These are phyloP conservation scores for Diadema setosum DNA, from an alignment of 35 echinoderm and acorn worm species.

Conservation along the genomic window DNA sequence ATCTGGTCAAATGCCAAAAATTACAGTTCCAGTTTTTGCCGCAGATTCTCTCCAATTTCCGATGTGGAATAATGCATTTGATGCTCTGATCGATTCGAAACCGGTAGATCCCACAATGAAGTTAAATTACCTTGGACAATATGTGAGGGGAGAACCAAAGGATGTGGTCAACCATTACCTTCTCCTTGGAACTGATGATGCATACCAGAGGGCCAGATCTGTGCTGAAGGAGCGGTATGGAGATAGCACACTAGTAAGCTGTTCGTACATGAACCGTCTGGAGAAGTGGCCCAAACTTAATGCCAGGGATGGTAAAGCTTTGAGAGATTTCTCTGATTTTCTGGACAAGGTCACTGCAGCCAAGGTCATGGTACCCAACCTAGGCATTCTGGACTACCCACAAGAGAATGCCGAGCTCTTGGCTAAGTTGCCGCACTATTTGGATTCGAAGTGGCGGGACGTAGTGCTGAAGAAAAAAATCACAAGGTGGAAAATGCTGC, in stretches of 20 bases:
- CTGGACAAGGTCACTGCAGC: background rate
- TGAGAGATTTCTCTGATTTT: background rate
- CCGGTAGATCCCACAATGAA: background rate
- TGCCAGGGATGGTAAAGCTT: background rate
- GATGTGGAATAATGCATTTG: background rate
- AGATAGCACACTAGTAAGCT: background rate
- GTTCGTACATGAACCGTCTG: slow-evolving; percentile 3
- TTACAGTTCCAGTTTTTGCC: background rate
- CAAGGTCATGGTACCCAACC: slow-evolving; percentile 15
- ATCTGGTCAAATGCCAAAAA: background rate
- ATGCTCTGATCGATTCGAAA: background rate
- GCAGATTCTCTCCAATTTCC: background rate
- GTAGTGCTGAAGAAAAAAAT: background rate
- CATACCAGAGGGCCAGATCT: background rate
- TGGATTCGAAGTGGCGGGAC: slow-evolving; percentile 54
- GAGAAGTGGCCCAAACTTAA: background rate
- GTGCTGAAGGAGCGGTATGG: slow-evolving; percentile 45
- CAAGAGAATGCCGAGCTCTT: slow-evolving; percentile 18
- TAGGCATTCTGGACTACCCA: slow-evolving; percentile 30
- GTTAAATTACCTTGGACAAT: background rate
- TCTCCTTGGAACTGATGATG: slow-evolving; percentile 3
- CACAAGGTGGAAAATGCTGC: background rate
- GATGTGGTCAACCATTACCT: background rate
- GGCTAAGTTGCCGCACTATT: slow-evolving; percentile 17
- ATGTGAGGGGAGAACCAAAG: background rate